Base-by-base conservation (phyloP, 1,140 invertebrate species). In the Choristoneura fumiferana region DNA sequence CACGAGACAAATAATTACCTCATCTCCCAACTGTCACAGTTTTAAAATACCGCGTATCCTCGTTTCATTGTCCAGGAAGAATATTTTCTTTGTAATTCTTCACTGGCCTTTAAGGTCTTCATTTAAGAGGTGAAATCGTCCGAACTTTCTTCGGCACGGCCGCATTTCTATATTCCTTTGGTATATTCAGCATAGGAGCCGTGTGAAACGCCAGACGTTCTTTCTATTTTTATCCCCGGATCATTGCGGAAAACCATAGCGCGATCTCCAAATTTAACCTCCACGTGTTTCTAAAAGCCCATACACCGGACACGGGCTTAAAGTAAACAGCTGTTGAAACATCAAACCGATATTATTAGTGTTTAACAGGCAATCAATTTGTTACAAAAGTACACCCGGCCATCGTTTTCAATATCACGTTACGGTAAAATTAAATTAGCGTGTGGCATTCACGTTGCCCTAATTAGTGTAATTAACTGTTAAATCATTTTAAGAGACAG, bases 221-320 rank as follows among this genome's bases (percentile, higher is more conserved):
- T 13, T 15, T 67, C 67, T 81, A 77, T 76, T 71, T 71, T 69
- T 73, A 74, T 63, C 54, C 57, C 22, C 66, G 67, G 57, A 76
- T 73, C 60, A 69, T 65, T 36, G 65, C 63, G 54, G 66, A 71
- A 61, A 22, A 54, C 40, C 55, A 12, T 12, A 49, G 53, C 65
- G 58, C 60, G 61, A 68, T 66, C 60, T 61, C 75, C 57, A 65
- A 78, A 74, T 63, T 69, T 65, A 76, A 67, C 57, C 59, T 0
- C 54, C 60, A 29, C 22, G 39, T 35, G 36, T 33, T 6, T 39
- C 22, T 29, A 29, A 29, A 29, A 29, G 6, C 22, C 2, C 22
- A 6, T 29, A 29, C 22, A 29, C 22, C 22, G 5, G 17, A 34
- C 37, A 13, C 8, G 9, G 29, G 4, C 6, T 58, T 49, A 14